phyloP scores from a whole-genome alignment of 1,140 invertebrate species.

The Polypedilum vanderplanki region DNA sequence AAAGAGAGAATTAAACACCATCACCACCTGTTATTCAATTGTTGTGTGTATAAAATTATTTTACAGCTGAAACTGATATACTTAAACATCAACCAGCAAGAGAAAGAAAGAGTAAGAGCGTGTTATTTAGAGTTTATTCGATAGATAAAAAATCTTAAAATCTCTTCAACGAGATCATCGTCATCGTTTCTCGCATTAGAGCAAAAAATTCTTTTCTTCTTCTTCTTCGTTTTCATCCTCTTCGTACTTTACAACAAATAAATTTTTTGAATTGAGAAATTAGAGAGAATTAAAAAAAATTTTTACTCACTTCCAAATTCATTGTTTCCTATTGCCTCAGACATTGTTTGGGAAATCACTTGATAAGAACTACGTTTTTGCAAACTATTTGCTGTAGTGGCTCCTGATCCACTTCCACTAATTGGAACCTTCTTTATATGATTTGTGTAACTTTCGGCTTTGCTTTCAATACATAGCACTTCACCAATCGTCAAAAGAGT shows the following conservation, averaged over 20 bases:
- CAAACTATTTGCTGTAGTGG: not conserved
- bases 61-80: no score
- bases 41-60: no score
- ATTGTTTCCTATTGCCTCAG: not conserved
- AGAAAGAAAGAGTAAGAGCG: no score
- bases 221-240: not conserved
- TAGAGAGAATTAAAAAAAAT: no score
- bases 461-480: not conserved
- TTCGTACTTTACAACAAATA: not conserved
- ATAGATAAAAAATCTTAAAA: no score
- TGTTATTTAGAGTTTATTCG: no score
- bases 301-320: slow-evolving; percentile 25
- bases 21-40: no score
- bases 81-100: no score
- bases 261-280: not conserved
- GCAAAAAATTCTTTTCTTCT: slow-evolving; percentile 5
- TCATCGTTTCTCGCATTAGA: not conserved
- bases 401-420: not conserved
- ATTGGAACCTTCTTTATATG: not conserved
- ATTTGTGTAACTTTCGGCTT: not conserved
- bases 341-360: slow-evolving; percentile 1
- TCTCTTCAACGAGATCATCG: no score
- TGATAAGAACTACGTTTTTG: not conserved
- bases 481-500: not conserved
- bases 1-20: no score